Evolutionary conservation across 1,140 invertebrate species (phyloP), one percentile per base, ranked within the genome.

Genomic region (Hirudo medicinalis): DNA sequence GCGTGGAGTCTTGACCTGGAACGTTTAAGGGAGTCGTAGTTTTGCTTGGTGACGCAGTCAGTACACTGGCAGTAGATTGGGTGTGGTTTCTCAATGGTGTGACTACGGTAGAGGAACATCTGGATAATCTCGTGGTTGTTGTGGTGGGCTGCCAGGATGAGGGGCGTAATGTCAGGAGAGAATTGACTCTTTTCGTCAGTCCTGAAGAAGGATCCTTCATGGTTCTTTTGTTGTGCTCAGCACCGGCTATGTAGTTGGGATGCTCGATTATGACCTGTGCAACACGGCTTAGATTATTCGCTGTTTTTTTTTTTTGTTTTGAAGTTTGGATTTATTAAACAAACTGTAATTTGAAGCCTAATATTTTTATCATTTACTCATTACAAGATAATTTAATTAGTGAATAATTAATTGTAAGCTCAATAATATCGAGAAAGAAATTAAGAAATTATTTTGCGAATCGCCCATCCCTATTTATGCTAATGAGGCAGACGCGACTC

Each of bases 81-180:
- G 25, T 74, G 73, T 0, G 73, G 73, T 49, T 55, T 54, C 49
- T 72, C 71, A 29, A 74, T 74, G 36, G 69, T 72, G 19, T 76
- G 71, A 29, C 91, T 91, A 60, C 91, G 86, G 84, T 97, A 93
- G 74, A 97, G 83, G 17, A 97, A 86, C 75, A 97, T 91, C 86
- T 98, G 97, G 78, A 97, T 96, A 76, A 97, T 96, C 85, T 98
- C 94, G 82, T 97, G 97, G 84, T 96, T 97, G 84, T 97, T 93
- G 73, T 91, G 85, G 82, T 97, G 94, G 25, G 94, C 93, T 2
- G 94, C 92, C 76, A 97, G 85, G 75, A 97, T 95, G 70, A 98
- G 85, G 2, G 94, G 94, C 0, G 93, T 97, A 76, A 97, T 95
- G 81, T 98, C 94, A 0, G 92, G 90, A 0, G 94, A 97, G 83